Evolutionary conservation across 2,888 invertebrate genomes (phyloP), one percentile per base, ranked within the genome.

Genomic region (Geophilus truncorum): DNA sequence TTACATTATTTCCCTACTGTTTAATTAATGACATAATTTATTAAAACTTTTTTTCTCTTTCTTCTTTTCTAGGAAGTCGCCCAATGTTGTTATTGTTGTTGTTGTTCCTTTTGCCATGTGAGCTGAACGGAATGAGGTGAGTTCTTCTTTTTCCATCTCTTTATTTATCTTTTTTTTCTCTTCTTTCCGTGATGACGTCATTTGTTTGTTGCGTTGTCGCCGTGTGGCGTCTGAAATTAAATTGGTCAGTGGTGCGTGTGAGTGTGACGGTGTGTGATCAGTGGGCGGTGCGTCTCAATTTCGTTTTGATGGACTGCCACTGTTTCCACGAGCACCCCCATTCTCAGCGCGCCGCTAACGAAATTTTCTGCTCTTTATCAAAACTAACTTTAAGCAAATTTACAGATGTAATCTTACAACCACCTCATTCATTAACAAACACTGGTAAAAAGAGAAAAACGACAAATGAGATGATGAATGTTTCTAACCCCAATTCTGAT

Each of bases 81-180:
- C 70, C 70, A 28, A 70, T 70, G 70, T 70, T 70, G 70, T 70
- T 70, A 70, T 70, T 70, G 70, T 70, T 70, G 57, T 62, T 62
- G 70, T 70, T 70, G 70, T 70, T 70, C 70, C 70, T 70, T 70
- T 70, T 70, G 70, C 70, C 70, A 70, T 70, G 70, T 70, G 70
- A 70, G 70, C 28, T 25, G 70, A 70, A n/a, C 70, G 70, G 28
- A 25, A n/a, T 70, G 70, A 70, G 70, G 70, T 70, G 70, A 70
- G 70, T 70, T 70, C 7, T 70, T 28, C 28, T 25, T 25, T 25
- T 1, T 15, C 1, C 10, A 21, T 62, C 18, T 21, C 12, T 28
- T 3, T 15, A 12, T 70, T 21, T 21, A 3, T 18, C 18, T n/a
- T 51, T 21, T 18, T 51, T 28, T 25, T 25, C 70, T 10, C 12